Conservation (phyloP, 2,797 vertebrate genomes). For the Cephalopachus bancanus region DNA sequence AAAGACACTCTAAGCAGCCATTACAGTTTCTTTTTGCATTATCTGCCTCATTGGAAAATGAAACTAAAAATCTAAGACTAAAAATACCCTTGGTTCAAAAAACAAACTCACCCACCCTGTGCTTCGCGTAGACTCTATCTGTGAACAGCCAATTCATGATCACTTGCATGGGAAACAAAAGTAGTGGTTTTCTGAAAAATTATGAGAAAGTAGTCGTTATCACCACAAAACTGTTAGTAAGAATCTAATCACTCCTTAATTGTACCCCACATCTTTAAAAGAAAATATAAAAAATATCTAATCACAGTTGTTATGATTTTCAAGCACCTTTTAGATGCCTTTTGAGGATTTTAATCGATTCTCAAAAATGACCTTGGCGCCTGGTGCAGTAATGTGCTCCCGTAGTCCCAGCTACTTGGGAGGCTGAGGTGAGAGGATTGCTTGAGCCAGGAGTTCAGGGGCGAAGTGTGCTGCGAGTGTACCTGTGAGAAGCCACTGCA, state of each 20-base stretch:
- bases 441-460: too few relatives aligned
- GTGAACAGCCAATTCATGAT: not conserved
- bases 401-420: too few relatives aligned
- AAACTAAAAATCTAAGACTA: not conserved
- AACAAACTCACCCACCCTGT: not conserved
- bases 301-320: not conserved
- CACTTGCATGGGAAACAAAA: not conserved
- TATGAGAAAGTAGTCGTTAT: not conserved
- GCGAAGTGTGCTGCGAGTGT: too few relatives aligned
- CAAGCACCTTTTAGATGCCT: not conserved
- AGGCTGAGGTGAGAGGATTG: too few relatives aligned
- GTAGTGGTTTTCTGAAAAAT: not conserved
- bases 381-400: too few relatives aligned
- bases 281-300: too few relatives aligned
- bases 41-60: not conserved
- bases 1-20: not conserved
- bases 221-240: not conserved
- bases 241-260: too few relatives aligned
- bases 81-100: not conserved
- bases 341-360: not conserved
- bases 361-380: not conserved
- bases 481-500: too few relatives aligned
- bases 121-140: not conserved
- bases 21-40: not conserved
- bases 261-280: too few relatives aligned